Evolutionary conservation across 2,113 vertebrate species (phyloP).

Genomic region (Ailurus styani): DNA sequence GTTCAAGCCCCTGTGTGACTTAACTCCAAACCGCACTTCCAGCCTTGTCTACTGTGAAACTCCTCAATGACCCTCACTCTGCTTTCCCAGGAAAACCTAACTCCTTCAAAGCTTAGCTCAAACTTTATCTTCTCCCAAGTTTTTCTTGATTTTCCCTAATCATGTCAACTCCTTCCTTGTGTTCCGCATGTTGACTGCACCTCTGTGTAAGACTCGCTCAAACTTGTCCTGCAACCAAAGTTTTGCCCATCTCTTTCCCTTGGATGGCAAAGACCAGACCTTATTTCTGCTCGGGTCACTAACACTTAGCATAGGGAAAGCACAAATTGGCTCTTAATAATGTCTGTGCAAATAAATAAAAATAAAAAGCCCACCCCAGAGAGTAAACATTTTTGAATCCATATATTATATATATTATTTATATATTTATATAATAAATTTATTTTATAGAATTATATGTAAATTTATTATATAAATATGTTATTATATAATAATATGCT

Average conservation of each 20-base stretch:
- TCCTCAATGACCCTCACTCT: background rate
- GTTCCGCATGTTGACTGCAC: background rate
- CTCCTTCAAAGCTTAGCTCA: background rate
- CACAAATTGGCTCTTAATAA: background rate
- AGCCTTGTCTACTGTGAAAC: background rate
- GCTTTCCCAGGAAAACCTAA: background rate
- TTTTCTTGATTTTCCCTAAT: constrained; percentile 9
- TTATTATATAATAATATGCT: too few species aligned
- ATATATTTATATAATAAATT: too few species aligned
- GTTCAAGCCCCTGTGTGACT: background rate
- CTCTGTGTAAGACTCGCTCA: background rate
- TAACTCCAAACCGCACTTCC: background rate
- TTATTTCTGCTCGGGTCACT: background rate
- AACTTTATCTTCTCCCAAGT: background rate
- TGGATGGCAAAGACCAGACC: background rate
- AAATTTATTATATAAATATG: too few species aligned
- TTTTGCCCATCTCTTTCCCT: background rate
- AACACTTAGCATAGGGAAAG: background rate
- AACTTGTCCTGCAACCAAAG: background rate
- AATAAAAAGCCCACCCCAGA: background rate
- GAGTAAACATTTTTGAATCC: background rate
- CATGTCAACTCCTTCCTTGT: background rate
- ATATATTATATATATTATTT: background rate
- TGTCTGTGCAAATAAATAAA: background rate
- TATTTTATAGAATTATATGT: too few species aligned